phyloP scores from a whole-genome alignment of 1,140 invertebrate species.

The Leptinotarsa defecta region DNA sequence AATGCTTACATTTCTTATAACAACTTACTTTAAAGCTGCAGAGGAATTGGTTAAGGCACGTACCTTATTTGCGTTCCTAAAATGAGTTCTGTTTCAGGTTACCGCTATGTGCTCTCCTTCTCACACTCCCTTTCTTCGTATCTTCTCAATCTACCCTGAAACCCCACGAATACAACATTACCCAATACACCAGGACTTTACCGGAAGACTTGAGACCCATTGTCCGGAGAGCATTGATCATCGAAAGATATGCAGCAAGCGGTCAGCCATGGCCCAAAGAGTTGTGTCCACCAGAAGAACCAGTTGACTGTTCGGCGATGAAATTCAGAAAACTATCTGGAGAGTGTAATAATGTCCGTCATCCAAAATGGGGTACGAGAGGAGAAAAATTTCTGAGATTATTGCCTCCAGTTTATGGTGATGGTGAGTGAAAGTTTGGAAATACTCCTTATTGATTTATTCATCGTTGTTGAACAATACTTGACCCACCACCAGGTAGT shows the following conservation, averaged over 20 bases:
- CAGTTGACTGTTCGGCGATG: conserved; percentile 68
- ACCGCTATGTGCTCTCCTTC: background rate
- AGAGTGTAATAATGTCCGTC: conserved; percentile 92
- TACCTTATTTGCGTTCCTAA: no score
- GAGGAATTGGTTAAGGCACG: no score
- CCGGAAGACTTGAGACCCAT: conserved; percentile 44
- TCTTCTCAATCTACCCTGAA: conserved; percentile 23
- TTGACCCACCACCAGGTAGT: no score
- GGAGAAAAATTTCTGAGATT: conserved; percentile 82
- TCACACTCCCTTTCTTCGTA: background rate
- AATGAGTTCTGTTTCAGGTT: conserved; percentile 10
- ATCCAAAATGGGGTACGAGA: conserved; percentile 86
- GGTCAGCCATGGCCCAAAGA: conserved; percentile 8
- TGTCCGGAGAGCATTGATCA: conserved; percentile 42
- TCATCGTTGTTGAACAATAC: no score
- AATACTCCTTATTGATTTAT: no score
- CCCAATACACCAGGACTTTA: conserved; percentile 43
- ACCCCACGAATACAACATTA: conserved; percentile 40
- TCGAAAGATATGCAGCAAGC: conserved; percentile 34
- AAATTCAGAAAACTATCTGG: conserved; percentile 84
- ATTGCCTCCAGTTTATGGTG: conserved; percentile 79
- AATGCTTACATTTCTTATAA: no score
- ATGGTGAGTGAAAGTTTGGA: conserved; percentile 65
- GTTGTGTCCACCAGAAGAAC: conserved; percentile 30
- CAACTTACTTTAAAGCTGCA: no score